Conservation (phyloP, 2,888 invertebrate genomes). For the Ormyrus labotus region DNA sequence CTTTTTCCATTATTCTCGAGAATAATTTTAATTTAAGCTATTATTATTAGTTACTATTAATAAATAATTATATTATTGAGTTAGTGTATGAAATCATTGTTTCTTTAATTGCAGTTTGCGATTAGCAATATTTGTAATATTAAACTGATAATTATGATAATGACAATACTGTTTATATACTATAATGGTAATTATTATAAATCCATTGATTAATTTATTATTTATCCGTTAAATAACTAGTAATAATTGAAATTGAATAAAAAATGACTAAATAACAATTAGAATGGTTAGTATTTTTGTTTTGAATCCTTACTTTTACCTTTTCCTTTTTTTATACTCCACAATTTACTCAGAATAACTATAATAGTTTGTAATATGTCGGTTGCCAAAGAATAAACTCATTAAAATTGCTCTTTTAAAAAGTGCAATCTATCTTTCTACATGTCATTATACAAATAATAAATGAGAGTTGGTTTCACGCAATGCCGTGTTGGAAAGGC, state of each 20-base stretch:
- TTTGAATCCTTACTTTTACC: constrained; percentile 17
- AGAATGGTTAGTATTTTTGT: constrained; percentile 39
- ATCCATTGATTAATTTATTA: constrained; percentile 53
- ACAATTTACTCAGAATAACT: neutral
- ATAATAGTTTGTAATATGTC: constrained; percentile 2
- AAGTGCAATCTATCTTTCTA: neutral
- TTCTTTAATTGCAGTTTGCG: constrained; percentile 50
- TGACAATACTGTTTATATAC: constrained; percentile 55
- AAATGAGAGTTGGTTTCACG: no score
- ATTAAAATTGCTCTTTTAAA: neutral
- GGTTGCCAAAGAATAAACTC: constrained; percentile 18
- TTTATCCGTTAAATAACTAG: constrained; percentile 52
- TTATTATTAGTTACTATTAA: constrained; percentile 52
- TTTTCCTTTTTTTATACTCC: neutral
- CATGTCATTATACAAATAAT: neutral
- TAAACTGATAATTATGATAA: constrained; percentile 50
- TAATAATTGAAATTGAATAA: constrained; percentile 53
- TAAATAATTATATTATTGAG: constrained; percentile 34
- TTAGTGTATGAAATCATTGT: constrained; percentile 46
- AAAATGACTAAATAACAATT: constrained; percentile 48
- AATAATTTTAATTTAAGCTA: constrained; percentile 50
- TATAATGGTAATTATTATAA: constrained; percentile 50
- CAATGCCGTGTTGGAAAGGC: neutral
- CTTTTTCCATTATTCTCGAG: constrained; percentile 49
- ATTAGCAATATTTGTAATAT: constrained; percentile 54